Percentiles rank a stretch among this genome's conserved stretches.
These are phyloP conservation scores for Casuarius casuarius DNA, from an alignment of 2,113 vertebrate genomes.

Conservation along the genomic window DNA sequence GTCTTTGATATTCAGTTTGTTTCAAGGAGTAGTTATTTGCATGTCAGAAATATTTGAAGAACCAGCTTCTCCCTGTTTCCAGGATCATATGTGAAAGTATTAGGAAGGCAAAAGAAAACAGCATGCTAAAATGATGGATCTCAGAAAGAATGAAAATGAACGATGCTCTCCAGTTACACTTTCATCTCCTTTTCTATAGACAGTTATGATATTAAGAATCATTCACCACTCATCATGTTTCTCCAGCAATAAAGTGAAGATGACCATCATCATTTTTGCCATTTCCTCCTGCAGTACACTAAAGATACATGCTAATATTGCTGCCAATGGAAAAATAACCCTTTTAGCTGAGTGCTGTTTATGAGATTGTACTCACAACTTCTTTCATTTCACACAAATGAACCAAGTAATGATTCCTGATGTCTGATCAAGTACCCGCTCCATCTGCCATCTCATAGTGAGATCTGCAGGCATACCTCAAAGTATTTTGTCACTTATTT, in stretches of 20 bases:
- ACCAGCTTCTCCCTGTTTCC: not conserved
- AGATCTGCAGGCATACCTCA: not conserved
- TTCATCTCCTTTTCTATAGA: conserved; percentile 32
- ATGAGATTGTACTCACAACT: conserved; percentile 38
- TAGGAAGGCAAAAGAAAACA: conserved; percentile 12
- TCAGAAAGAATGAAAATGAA: conserved; percentile 32
- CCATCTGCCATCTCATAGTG: not conserved
- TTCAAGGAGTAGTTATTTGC: not conserved
- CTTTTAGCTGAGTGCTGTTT: conserved; percentile 53
- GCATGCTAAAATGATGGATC: conserved; percentile 24
- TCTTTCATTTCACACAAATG: conserved; percentile 53
- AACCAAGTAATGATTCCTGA: conserved; percentile 20
- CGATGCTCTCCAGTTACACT: conserved; percentile 48
- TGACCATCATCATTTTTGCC: conserved; percentile 21
- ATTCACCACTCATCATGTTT: conserved; percentile 50
- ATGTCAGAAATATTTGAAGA: conserved; percentile 17
- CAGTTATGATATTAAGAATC: conserved; percentile 40
- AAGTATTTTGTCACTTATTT: not conserved
- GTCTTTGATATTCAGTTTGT: conserved; percentile 13
- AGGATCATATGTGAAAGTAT: not conserved
- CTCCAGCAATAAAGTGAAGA: conserved; percentile 38
- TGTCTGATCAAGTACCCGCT: conserved; percentile 28
- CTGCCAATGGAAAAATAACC: conserved; percentile 54
- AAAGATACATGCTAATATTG: conserved; percentile 22
- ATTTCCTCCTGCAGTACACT: conserved; percentile 50